A percentile compares a stretch with the other conserved stretches of the same genome.
phyloP scores from a whole-genome alignment of 2,113 vertebrate genomes.

The Caranx melampygus region DNA sequence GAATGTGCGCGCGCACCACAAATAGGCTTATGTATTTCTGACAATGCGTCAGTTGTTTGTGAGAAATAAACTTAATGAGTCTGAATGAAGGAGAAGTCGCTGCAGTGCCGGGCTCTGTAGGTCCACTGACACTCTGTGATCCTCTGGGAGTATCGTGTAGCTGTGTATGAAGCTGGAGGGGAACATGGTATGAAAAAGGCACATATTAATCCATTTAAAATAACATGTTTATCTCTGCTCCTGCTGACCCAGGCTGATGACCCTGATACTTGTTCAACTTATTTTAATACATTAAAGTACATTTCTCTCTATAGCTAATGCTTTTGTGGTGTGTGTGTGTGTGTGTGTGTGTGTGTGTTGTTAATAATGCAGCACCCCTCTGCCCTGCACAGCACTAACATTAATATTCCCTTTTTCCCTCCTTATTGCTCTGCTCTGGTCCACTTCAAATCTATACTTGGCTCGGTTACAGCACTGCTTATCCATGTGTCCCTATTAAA shows the following conservation, averaged over 20 bases:
- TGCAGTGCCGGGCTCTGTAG: constrained; percentile 6
- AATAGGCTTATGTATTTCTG: constrained; percentile 21
- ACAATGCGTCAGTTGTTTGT: constrained; percentile 56
- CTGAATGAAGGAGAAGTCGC: constrained; percentile 5
- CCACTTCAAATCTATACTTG: too few relatives aligned
- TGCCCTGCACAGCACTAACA: too few relatives aligned
- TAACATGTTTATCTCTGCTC: too few relatives aligned
- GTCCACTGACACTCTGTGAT: constrained; percentile 39
- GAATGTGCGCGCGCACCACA: constrained; percentile 8
- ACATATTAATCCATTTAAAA: too few relatives aligned
- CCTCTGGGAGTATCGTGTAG: constrained; percentile 34
- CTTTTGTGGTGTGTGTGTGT: not conserved
- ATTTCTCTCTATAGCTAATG: not conserved
- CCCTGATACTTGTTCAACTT: too few relatives aligned
- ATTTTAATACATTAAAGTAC: not conserved
- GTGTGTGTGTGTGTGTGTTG: not conserved
- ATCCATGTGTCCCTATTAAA: too few relatives aligned
- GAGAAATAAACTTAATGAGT: not conserved
- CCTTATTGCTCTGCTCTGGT: too few relatives aligned
- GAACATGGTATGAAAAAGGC: not conserved
- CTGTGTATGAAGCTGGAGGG: not conserved
- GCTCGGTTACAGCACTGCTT: too few relatives aligned
- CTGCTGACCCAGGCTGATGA: too few relatives aligned
- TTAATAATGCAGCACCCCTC: too few relatives aligned
- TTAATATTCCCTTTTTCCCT: too few relatives aligned